phyloP scores from a whole-genome alignment of 2,888 invertebrate genomes.

The Serrognathus titanus region DNA sequence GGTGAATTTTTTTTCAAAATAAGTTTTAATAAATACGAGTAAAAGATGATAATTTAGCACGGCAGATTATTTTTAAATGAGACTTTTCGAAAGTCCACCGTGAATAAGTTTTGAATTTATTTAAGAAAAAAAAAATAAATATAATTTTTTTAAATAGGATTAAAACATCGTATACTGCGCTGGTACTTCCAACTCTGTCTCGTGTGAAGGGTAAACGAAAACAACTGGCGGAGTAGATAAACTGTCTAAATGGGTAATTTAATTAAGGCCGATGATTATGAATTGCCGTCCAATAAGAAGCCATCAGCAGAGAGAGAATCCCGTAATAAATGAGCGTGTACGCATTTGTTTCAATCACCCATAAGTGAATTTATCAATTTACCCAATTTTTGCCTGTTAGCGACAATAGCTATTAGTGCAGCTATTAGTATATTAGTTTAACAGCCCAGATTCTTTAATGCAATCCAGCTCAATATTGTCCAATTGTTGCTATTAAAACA shows the following conservation, averaged over 20 bases:
- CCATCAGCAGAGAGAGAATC: neutral
- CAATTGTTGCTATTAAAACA: conserved; percentile 52
- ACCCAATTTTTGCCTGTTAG: conserved; percentile 54
- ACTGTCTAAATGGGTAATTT: neutral
- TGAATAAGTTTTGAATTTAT: too few relatives aligned
- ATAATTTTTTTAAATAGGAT: too few relatives aligned
- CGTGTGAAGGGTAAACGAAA: conserved; percentile 1
- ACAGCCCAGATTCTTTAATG: conserved; percentile 52
- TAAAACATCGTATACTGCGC: neutral
- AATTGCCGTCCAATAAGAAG: neutral
- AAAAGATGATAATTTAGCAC: too few relatives aligned
- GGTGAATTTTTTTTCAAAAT: too few relatives aligned
- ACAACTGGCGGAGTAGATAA: neutral
- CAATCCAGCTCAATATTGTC: conserved; percentile 52
- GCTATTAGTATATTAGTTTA: conserved; percentile 51
- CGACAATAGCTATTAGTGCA: conserved; percentile 51
- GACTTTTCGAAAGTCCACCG: too few relatives aligned
- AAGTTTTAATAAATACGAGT: too few relatives aligned
- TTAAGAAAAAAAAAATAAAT: too few relatives aligned
- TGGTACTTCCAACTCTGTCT: neutral
- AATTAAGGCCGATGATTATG: neutral
- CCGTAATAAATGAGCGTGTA: neutral
- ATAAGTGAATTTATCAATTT: conserved; percentile 53
- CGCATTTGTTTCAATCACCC: conserved; percentile 27
- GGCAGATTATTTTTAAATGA: too few relatives aligned